Evolutionary conservation across 1,140 invertebrate genomes (phyloP).

Genomic region (Scaptomyza graminum): DNA sequence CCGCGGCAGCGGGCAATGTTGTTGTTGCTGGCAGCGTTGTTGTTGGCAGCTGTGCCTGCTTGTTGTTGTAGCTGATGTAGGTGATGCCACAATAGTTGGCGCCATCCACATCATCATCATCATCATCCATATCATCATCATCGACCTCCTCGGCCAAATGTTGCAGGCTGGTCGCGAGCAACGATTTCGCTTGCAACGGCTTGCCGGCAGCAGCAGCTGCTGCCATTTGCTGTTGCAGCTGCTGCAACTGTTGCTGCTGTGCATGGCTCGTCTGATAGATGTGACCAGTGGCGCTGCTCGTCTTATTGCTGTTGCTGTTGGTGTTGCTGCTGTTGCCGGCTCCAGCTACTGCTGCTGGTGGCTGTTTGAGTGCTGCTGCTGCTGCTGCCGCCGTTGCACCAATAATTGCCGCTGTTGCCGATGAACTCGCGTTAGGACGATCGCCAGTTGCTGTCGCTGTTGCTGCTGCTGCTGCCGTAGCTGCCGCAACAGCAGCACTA

Average conservation of each 20-base stretch:
- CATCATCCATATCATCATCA: constrained; percentile 74
- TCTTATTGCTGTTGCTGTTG: constrained; percentile 26
- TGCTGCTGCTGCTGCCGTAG: constrained; percentile 54
- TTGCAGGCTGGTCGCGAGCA: constrained; percentile 74
- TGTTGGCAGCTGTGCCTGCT: constrained; percentile 76
- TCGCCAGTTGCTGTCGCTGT: constrained; percentile 57
- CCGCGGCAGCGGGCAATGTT: constrained; percentile 62
- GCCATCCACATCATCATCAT: constrained; percentile 71
- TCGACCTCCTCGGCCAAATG: constrained; percentile 81
- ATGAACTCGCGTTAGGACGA: constrained; percentile 39
- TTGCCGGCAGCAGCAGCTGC: constrained; percentile 69
- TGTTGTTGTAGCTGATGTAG: constrained; percentile 81
- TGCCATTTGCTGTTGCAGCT: constrained; percentile 67
- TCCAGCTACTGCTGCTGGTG: constrained; percentile 30
- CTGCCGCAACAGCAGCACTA: constrained; percentile 64
- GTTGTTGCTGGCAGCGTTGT: constrained; percentile 70
- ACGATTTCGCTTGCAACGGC: constrained; percentile 67
- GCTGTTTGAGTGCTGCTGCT: constrained; percentile 47
- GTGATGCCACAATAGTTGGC: constrained; percentile 82
- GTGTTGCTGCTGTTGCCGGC: constrained; percentile 31
- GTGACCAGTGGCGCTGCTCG: constrained; percentile 61
- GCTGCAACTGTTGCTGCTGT: constrained; percentile 73
- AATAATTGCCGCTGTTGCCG: constrained; percentile 64
- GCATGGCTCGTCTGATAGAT: constrained; percentile 74
- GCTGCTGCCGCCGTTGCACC: constrained; percentile 41